Base-by-base conservation (phyloP, 2,888 invertebrate species). In the Augochlorella aurata region DNA sequence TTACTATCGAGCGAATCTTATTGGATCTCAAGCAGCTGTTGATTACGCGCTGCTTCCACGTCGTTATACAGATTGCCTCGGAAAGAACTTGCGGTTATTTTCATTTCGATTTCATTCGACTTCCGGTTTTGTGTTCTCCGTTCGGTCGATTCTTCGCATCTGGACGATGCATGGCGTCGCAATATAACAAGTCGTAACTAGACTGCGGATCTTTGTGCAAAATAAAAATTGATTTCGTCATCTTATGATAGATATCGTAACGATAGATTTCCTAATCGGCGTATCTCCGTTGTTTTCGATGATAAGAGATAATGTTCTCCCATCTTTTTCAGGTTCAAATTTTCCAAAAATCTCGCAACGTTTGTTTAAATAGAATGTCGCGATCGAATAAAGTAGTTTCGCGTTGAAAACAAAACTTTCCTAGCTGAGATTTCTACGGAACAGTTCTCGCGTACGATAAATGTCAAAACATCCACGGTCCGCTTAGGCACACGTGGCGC, bases 1-100 rank as follows among this genome's bases (percentile, higher is more conserved):
- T 68, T 50, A 68, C 47, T 63, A 8, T 12, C 69, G 18, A 16
- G 50, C 24, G 45, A 45, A 69, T 63, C 63, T 50, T 73, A 68
- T 78, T 74, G 77, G 66, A 78, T 45, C 45, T 50, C 49, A 24
- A 45, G 44, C 47, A 63, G 63, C 49, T 63, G 67, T 49, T 71
- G 63, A 52, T 38, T 58, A 50, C 44, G 38, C 38, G 45, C 18
- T 44, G 49, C 10, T 61, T 29, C 58, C 58, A 58, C 58, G 7
- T 58, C 58, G 58, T 24, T 58, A 5, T 38, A 2, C 24, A 7
- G 7, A 58, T 58, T 14, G 58, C 24, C 58, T 14, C 58, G 24
- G 0, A 7, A 14, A 24, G 24, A 24, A 21, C 14, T 58, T 14
- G 12, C 58, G 14, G 12, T 14, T 58, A 4, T 24, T 54, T 4